phyloP scores from a whole-genome alignment of 2,888 invertebrate genomes.

The Rhagonycha lutea region DNA sequence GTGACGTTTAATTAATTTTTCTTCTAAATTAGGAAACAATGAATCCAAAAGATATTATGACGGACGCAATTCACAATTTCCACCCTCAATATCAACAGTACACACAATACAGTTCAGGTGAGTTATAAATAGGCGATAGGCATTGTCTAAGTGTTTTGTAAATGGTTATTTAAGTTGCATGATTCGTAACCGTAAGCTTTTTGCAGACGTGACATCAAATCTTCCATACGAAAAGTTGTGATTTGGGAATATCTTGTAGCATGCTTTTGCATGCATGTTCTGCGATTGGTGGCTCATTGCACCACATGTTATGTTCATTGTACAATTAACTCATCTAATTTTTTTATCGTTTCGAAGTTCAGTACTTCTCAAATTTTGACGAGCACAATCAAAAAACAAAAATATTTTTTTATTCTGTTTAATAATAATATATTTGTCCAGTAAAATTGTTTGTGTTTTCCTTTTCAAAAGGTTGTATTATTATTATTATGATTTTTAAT shows the following conservation, averaged over 20 bases:
- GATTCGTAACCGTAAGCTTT: slow-evolving; percentile 44
- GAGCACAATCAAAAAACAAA: background rate
- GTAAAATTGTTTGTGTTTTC: background rate
- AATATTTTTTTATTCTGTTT: background rate
- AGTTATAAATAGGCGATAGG: slow-evolving; percentile 47
- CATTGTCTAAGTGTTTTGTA: slow-evolving; percentile 9
- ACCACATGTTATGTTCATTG: slow-evolving; percentile 11
- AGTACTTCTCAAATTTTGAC: background rate
- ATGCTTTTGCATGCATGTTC: slow-evolving; percentile 30
- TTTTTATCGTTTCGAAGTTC: background rate
- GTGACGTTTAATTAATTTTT: background rate
- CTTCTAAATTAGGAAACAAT: slow-evolving; percentile 80
- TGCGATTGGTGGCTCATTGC: slow-evolving; percentile 18
- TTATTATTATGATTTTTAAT: background rate
- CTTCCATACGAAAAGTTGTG: slow-evolving; percentile 93
- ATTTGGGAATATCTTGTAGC: slow-evolving; percentile 50
- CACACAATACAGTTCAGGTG: slow-evolving; percentile 94
- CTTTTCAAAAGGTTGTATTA: background rate
- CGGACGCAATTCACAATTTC: slow-evolving; percentile 99
- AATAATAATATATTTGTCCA: background rate
- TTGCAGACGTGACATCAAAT: slow-evolving; percentile 89
- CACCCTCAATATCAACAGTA: slow-evolving; percentile 99
- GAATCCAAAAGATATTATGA: slow-evolving; percentile 99
- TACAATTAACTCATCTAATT: background rate
- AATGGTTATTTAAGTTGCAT: slow-evolving; percentile 7